Evolutionary conservation across 2,113 vertebrate genomes (phyloP).

Genomic region (Apodemus speciosus): DNA sequence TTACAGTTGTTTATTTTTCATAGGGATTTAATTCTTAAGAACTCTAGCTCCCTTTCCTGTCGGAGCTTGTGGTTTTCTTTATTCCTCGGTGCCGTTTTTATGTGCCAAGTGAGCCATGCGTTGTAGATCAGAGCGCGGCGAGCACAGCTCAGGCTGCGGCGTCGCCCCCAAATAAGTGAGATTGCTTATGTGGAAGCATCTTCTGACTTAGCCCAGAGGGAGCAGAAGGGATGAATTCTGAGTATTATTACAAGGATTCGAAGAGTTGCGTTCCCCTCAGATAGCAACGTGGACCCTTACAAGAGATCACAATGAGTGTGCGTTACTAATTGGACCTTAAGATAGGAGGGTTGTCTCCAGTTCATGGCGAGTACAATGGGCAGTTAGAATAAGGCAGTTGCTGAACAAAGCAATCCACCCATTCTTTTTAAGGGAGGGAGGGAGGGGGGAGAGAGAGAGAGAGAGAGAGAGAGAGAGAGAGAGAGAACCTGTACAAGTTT

Average conservation of each 20-base stretch:
- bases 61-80: background rate
- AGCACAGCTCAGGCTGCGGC: background rate
- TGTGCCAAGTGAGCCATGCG: background rate
- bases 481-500: too few species aligned
- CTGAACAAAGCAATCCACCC: background rate
- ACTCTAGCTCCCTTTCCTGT: background rate
- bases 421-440: background rate
- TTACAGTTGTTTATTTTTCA: background rate
- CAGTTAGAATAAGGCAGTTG: background rate
- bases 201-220: background rate
- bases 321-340: background rate
- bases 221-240: background rate
- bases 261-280: background rate
- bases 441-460: too few species aligned
- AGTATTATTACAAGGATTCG: background rate
- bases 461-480: background rate
- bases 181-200: background rate
- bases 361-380: too few species aligned
- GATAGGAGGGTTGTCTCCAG: background rate
- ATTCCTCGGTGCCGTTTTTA: background rate
- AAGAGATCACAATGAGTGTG: background rate
- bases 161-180: background rate
- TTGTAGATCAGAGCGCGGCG: background rate
- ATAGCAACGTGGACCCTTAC: background rate
- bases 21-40: slow-evolving; percentile 19